phyloP scores from a whole-genome alignment of 2,888 invertebrate genomes.

The Cheilosia soror region DNA sequence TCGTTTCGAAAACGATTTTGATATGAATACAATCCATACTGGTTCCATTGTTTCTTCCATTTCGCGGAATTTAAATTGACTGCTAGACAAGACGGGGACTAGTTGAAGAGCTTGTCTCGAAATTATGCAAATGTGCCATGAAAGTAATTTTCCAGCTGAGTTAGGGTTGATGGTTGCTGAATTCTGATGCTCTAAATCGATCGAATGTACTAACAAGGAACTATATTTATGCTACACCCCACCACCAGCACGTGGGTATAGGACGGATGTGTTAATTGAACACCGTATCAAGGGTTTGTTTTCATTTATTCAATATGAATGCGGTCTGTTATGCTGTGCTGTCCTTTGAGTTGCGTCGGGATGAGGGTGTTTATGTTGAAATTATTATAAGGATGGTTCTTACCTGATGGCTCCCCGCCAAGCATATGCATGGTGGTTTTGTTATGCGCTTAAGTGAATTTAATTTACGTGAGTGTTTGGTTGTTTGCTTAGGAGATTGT shows the following conservation, averaged over 20 bases:
- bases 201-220: slow-evolving; percentile 24
- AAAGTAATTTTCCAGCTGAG: slow-evolving; percentile 40
- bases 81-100: slow-evolving; percentile 12
- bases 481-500: slow-evolving; percentile 54
- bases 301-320: slow-evolving; percentile 42
- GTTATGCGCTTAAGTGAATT: slow-evolving; percentile 69
- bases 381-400: slow-evolving; percentile 42
- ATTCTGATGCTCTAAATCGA: slow-evolving; percentile 12
- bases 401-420: not conserved
- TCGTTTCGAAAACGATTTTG: slow-evolving; percentile 62
- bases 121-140: slow-evolving; percentile 56
- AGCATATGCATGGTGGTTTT: slow-evolving; percentile 48
- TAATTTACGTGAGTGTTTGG: slow-evolving; percentile 71
- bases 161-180: slow-evolving; percentile 23
- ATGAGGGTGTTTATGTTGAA: slow-evolving; percentile 44
- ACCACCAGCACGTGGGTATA: not conserved
- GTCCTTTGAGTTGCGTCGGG: slow-evolving; percentile 14
- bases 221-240: slow-evolving; percentile 13
- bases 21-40: slow-evolving; percentile 56
- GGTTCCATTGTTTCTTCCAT: slow-evolving; percentile 18
- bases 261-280: slow-evolving; percentile 69
- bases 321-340: slow-evolving; percentile 22
- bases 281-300: slow-evolving; percentile 47
- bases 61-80: slow-evolving; percentile 39
- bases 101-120: slow-evolving; percentile 10